phyloP scores from a whole-genome alignment of 2,113 vertebrate genomes.

The Rhinolophus ferrumequinum region DNA sequence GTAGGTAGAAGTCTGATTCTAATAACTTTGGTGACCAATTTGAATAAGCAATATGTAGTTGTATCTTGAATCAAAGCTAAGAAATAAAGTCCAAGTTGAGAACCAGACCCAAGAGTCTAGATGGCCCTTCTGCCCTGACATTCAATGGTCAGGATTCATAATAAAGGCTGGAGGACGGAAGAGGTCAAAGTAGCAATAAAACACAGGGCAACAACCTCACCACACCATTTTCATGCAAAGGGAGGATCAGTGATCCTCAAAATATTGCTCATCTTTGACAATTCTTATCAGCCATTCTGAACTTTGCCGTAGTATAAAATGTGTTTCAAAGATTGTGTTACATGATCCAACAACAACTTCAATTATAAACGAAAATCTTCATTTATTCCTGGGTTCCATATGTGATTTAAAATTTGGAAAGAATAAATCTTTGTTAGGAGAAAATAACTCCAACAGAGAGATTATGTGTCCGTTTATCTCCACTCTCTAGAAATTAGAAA shows the following conservation, averaged over 20 bases:
- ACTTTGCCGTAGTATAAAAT: background rate
- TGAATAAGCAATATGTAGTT: background rate
- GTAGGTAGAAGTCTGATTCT: background rate
- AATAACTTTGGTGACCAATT: background rate
- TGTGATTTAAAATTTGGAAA: constrained; percentile 18
- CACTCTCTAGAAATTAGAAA: background rate
- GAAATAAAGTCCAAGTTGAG: background rate
- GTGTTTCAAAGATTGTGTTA: background rate
- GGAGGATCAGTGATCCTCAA: background rate
- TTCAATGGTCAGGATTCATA: background rate
- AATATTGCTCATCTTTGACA: background rate
- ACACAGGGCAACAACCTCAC: background rate
- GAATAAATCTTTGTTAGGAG: background rate
- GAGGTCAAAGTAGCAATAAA: background rate
- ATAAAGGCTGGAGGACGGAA: background rate
- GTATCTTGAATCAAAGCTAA: background rate
- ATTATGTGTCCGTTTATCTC: background rate
- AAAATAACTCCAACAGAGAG: background rate
- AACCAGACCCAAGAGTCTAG: background rate
- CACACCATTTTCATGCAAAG: background rate
- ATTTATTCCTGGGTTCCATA: background rate
- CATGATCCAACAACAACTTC: background rate
- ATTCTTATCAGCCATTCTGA: background rate
- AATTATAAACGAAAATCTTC: background rate
- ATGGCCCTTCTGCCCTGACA: background rate